phyloP scores from a whole-genome alignment of 2,888 invertebrate species.

The Meliscaeva auricollis region DNA sequence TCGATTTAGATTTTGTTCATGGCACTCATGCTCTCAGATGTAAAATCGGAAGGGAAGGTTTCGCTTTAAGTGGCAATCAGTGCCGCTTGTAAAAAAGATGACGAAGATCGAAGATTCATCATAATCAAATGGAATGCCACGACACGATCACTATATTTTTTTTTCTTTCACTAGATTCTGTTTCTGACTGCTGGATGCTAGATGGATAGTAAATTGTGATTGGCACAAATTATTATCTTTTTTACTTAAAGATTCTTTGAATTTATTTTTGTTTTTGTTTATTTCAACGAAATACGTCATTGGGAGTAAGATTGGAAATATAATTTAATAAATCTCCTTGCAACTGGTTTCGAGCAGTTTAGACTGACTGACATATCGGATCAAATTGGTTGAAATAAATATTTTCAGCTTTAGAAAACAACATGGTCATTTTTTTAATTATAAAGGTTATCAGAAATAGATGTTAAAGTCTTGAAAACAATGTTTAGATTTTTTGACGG shows the following conservation, averaged over 20 bases:
- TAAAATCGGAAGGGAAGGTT: constrained; percentile 41
- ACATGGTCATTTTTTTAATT: neutral
- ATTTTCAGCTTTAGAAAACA: neutral
- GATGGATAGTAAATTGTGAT: constrained; percentile 41
- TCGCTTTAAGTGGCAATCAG: constrained; percentile 72
- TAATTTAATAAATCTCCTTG: constrained; percentile 6
- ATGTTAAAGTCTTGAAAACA: no score
- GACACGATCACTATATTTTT: no score
- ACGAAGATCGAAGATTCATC: constrained; percentile 74
- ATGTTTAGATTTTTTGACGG: no score
- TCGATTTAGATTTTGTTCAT: constrained; percentile 48
- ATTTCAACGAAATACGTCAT: constrained; percentile 41
- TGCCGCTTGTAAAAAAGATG: constrained; percentile 61
- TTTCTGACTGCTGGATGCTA: neutral
- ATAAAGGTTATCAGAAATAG: neutral
- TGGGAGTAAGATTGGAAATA: constrained; percentile 5
- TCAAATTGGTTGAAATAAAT: neutral
- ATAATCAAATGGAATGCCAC: constrained; percentile 74
- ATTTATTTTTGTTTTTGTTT: neutral
- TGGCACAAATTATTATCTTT: constrained; percentile 51
- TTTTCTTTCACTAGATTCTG: no score
- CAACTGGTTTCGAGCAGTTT: neutral
- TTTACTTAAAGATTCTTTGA: constrained; percentile 24
- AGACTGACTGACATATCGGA: neutral
- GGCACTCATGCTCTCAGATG: neutral